Evolutionary conservation across 2,797 vertebrate species (phyloP), one percentile per base, ranked within the genome.

Genomic region (Sebastes iracundus): DNA sequence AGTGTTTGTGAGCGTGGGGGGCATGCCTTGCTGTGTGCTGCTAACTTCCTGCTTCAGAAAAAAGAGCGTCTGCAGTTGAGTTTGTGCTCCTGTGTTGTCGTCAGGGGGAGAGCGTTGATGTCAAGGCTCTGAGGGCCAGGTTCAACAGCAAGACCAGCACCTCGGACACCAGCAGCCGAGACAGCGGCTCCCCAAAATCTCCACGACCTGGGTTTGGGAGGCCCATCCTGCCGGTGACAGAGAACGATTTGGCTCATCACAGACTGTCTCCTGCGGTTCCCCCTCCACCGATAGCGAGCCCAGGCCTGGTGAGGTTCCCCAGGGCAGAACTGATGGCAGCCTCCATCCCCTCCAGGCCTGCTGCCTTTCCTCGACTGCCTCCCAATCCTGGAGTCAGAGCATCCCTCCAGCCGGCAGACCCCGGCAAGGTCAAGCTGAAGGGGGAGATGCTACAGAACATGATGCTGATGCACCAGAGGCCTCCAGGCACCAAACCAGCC

Each of bases 41-140:
- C 91, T 91, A 72, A 92, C 90, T 90, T 94, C 91, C 94, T 93
- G 92, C 79, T 84, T 73, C 7, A 77, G 30, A 82, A 33, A 10
- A 33, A 10, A 69, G 67, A 87, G 73, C 63, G 62, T 52, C 74
- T 61, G 63, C 83, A 83, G 56, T 49, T 74, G 65, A 84, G 12
- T 59, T 30, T 85, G 72, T 73, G 27, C 68, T 75, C 30, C 35
- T 81, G 64, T 75, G 79, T 82, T 88, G 38, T 88, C 66, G 14
- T 76, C 90, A 96, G 95, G 95, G 56, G 90, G 96, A 96, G 61
- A 93, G 22, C 30, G 22, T 95, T 14, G 95, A 95, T 16, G 90
- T 97, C 42, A 96, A 94, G 91, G 92, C 94, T 83, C 90, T 96
- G 79, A 92, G 92, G 86, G 95, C 92, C 71, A 93, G 32, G 73